Evolutionary conservation across 2,797 vertebrate genomes (phyloP), one percentile per base, ranked within the genome.

Genomic region (Gallinago nigripennis): DNA sequence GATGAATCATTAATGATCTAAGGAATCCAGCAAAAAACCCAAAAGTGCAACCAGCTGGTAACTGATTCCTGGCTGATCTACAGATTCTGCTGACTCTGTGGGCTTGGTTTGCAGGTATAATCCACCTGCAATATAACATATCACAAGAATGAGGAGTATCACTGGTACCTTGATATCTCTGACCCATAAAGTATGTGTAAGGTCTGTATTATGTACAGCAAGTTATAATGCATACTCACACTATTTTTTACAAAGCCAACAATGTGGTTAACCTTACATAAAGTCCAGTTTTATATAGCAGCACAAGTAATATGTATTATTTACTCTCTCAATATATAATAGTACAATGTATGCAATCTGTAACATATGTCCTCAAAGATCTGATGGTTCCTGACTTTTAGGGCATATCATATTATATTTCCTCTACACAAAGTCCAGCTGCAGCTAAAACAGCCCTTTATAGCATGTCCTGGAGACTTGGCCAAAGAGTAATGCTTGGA

Each of bases 1-100:
- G 64, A 94, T 77, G 76, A 91, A 94, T 90, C 88, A 82, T 83
- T 91, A 94, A 66, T 58, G 69, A 89, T 50, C 43, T 75, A 48
- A 88, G 48, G 60, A 90, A 86, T 91, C 8, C 58, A 87, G 39
- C 1, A 75, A 79, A 68, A 45, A 58, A 2, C 2, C 0, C 0
- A 24, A n/a, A 95, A 85, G 33, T 53, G 14, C 5, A 95, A 77
- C 72, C 88, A 88, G 33, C 56, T 95, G 75, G 35, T 80, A 76
- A 70, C 16, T 43, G 28, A 56, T 39, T 82, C 27, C 16, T 91
- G 39, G 5, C 21, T 85, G 21, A 45, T 58, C 30, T 82, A 31
- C 21, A 28, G 30, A 69, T 57, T 80, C 30, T 77, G 8, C 33
- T 57, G 54, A 56, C 12, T 57, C 23, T 63, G 12, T 65, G 31